Conservation (phyloP, 2,888 invertebrate species). For the Callinectes sapidus region DNA sequence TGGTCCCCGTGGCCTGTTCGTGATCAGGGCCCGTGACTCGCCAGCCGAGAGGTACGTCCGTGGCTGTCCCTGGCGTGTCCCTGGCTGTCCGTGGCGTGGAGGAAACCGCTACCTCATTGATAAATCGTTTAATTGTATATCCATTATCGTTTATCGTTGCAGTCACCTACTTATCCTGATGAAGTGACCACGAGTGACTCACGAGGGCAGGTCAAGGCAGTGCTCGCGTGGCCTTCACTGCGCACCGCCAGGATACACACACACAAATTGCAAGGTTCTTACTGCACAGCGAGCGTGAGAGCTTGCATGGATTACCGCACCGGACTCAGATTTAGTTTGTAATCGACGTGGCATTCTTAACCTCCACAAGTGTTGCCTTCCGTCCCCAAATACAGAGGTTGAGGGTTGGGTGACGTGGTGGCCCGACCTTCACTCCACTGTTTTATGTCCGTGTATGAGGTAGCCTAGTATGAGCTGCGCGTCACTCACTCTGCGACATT, state of each 20-base stretch:
- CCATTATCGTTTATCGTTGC: slow-evolving; percentile 11
- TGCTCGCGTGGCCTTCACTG: neutral
- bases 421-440: neutral
- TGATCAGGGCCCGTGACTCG: neutral
- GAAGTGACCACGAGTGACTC: neutral
- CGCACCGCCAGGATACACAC: neutral
- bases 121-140: slow-evolving; percentile 20
- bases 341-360: neutral
- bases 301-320: neutral
- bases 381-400: neutral
- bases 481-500: neutral
- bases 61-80: neutral
- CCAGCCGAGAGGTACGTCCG: neutral
- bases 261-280: neutral
- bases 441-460: neutral
- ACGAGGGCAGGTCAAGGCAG: neutral
- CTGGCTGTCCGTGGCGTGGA: neutral
- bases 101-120: neutral
- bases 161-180: neutral
- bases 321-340: neutral
- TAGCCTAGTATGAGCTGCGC: neutral
- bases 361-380: neutral
- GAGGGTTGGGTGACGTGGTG: neutral
- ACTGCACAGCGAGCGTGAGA: neutral
- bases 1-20: slow-evolving; percentile 8